Evolutionary conservation across 2,888 invertebrate species (phyloP), one percentile per base, ranked within the genome.

Genomic region (Sesia bembeciformis): DNA sequence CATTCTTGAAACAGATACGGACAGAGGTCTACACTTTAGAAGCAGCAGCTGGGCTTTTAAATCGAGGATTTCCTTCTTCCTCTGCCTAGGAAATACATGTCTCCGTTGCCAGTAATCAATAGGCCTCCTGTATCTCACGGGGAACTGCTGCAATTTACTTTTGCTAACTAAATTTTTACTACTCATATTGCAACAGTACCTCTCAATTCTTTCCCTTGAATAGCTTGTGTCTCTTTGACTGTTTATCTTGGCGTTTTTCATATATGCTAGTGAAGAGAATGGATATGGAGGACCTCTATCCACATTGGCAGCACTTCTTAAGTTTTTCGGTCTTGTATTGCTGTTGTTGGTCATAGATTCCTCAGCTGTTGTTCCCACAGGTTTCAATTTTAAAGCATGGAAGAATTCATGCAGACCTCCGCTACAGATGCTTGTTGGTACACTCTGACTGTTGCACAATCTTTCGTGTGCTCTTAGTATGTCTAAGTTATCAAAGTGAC

Each of bases 401-500:
- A 90, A 68, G 63, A 90, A 84, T 56, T 87, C 85, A 7, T 77
- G 70, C 40, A 87, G 61, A 40, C 81, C 78, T 55, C 81, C 76
- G 55, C 64, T 72, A 56, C 76, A 76, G 5, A 70, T 58, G 54
- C 68, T 72, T 6, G 75, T 60, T 43, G 80, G 72, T 4, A 40
- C 51, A 56, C 61, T 63, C 56, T 77, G 78, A 73, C 76, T 80
- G 57, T 84, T 86, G 64, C 90, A 90, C 52, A 88, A 79, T 72
- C 85, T 81, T 72, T 90, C 90, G 62, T 90, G 90, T 0, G 74
- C 78, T 65, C 69, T 76, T 49, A 89, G 63, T 52, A 76, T 64
- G 49, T 84, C 81, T 54, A 80, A 67, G 61, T 86, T 88, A 60
- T 93, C 91, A 72, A 94, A 91, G 76, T 94, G 94, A 57, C 93